A percentile compares a stretch with the other conserved stretches of the same genome.
Evolutionary conservation across 2,888 invertebrate genomes (phyloP).

Genomic region (Drosophila quinaria): DNA sequence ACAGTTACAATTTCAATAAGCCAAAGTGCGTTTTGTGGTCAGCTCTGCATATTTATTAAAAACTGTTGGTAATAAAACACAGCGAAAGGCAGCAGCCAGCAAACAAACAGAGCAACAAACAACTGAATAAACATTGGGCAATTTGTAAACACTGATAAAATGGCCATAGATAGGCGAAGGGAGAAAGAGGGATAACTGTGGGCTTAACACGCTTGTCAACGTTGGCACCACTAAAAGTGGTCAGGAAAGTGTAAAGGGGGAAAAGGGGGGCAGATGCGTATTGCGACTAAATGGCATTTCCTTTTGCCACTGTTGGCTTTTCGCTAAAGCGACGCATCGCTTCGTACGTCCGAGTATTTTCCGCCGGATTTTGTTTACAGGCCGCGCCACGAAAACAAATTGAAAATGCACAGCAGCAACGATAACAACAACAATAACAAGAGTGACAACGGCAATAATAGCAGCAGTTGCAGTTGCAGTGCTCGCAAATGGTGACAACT

Average conservation of each 20-base stretch:
- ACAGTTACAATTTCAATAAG: slow-evolving; percentile 67
- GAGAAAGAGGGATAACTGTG: slow-evolving; percentile 9
- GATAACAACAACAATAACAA: slow-evolving; percentile 29
- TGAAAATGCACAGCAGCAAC: slow-evolving; percentile 63
- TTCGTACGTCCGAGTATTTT: slow-evolving; percentile 66
- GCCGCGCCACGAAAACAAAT: slow-evolving; percentile 78
- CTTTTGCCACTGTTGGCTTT: slow-evolving; percentile 65
- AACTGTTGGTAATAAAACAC: slow-evolving; percentile 44
- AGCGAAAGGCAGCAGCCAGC: slow-evolving; percentile 3
- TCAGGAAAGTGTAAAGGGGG: neutral
- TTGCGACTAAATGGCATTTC: slow-evolving; percentile 73
- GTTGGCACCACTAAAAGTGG: slow-evolving; percentile 45
- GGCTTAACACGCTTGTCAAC: slow-evolving; percentile 71
- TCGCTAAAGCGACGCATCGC: slow-evolving; percentile 55
- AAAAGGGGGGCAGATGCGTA: slow-evolving; percentile 18
- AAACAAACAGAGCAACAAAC: slow-evolving; percentile 13
- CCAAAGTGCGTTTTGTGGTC: slow-evolving; percentile 74
- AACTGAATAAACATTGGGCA: slow-evolving; percentile 57
- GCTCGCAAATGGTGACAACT: slow-evolving; percentile 31
- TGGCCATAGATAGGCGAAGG: slow-evolving; percentile 19
- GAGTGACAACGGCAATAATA: slow-evolving; percentile 46
- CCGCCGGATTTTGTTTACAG: slow-evolving; percentile 81
- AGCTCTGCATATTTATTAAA: slow-evolving; percentile 42
- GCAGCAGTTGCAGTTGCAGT: slow-evolving; percentile 25
- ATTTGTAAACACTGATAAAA: slow-evolving; percentile 63